Conservation (phyloP, 2,113 vertebrate genomes). For the Lophotis ruficrista region DNA sequence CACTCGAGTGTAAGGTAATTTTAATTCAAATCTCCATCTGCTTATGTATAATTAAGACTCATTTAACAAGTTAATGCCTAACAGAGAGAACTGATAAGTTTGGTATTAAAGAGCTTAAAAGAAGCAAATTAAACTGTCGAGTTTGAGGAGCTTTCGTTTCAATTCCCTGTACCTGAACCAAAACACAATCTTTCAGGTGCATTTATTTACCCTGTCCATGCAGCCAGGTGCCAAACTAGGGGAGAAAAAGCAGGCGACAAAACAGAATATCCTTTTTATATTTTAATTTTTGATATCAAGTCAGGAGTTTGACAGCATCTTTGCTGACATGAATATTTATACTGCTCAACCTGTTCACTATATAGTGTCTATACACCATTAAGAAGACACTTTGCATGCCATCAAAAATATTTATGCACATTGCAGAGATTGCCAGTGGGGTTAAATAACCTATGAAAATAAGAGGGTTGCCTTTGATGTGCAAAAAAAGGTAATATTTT, state of each 20-base stretch:
- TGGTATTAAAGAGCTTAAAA: slow-evolving; percentile 80
- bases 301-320: slow-evolving; percentile 54
- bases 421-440: slow-evolving; percentile 60
- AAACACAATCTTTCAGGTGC: slow-evolving; percentile 60
- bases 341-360: slow-evolving; percentile 4
- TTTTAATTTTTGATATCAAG: slow-evolving; percentile 70
- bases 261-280: slow-evolving; percentile 1
- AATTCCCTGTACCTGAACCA: slow-evolving; percentile 75
- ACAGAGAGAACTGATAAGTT: slow-evolving; percentile 83
- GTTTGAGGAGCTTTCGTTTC: slow-evolving; percentile 77
- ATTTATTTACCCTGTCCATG: slow-evolving; percentile 59
- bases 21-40: slow-evolving; percentile 95
- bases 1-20: slow-evolving; percentile 89
- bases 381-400: slow-evolving; percentile 58
- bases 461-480: slow-evolving; percentile 63
- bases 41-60: slow-evolving; percentile 90
- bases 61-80: slow-evolving; percentile 90
- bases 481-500: slow-evolving; percentile 63
- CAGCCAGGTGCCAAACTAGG: slow-evolving; percentile 16
- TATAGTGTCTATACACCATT: slow-evolving; percentile 54
- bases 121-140: slow-evolving; percentile 83
- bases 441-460: slow-evolving; percentile 74
- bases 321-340: slow-evolving; percentile 78
- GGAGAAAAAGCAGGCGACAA: background rate
- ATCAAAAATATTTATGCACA: slow-evolving; percentile 71